phyloP scores from a whole-genome alignment of 2,113 vertebrate species.

The Formicarius rufipectus region DNA sequence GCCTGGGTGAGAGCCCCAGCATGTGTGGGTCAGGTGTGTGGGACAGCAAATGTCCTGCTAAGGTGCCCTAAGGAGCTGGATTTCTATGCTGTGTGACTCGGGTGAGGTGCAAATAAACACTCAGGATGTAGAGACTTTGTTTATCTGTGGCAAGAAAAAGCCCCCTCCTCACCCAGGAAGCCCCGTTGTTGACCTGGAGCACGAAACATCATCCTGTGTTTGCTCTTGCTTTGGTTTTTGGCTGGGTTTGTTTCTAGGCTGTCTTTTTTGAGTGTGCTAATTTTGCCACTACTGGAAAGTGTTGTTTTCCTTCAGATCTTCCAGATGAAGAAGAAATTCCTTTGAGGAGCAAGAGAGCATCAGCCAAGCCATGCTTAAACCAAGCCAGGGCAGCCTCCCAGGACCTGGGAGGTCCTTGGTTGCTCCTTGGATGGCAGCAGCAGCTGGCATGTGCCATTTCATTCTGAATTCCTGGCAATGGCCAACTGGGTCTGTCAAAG shows the following conservation, averaged over 20 bases:
- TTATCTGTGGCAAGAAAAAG: neutral
- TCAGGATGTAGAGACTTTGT: neutral
- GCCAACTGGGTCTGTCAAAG: neutral
- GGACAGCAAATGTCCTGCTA: neutral
- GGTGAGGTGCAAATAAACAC: rapidly evolving
- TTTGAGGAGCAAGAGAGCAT: neutral
- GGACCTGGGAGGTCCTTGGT: neutral
- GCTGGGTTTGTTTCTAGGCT: neutral
- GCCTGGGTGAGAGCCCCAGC: neutral
- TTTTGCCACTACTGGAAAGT: neutral
- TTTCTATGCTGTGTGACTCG: neutral
- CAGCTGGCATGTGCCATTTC: neutral
- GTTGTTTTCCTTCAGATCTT: neutral
- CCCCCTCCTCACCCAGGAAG: neutral
- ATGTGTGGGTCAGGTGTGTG: rapidly evolving
- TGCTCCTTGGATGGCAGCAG: neutral
- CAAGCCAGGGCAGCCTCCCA: neutral
- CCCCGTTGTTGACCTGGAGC: neutral
- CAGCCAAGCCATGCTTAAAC: neutral
- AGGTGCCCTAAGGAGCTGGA: neutral
- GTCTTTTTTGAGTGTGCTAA: neutral
- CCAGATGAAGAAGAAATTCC: neutral
- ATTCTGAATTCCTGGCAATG: neutral
- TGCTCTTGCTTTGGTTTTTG: neutral
- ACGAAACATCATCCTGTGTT: neutral